Conservation (phyloP, 2,113 vertebrate species). For the Dromaius novaehollandiae region DNA sequence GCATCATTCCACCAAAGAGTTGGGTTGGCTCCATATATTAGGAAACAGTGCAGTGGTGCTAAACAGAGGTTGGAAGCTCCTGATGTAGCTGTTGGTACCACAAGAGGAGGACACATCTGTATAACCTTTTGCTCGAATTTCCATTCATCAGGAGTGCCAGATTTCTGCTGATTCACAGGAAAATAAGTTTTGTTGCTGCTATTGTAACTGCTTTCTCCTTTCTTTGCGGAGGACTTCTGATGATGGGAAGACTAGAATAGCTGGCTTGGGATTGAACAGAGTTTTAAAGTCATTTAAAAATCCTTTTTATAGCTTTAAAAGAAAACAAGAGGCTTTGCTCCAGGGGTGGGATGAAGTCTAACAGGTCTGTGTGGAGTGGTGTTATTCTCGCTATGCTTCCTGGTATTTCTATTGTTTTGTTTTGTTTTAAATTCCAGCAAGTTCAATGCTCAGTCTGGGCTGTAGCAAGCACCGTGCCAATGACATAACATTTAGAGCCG, state of each 20-base stretch:
- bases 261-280: neutral
- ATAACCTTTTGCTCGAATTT: neutral
- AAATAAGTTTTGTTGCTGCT: neutral
- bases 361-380: rapidly evolving
- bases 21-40: neutral
- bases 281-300: neutral
- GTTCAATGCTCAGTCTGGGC: neutral
- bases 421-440: neutral
- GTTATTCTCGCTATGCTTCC: neutral
- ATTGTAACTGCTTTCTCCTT: neutral
- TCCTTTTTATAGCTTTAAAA: neutral
- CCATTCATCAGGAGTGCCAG: neutral
- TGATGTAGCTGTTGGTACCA: neutral
- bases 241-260: neutral
- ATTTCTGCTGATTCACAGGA: neutral
- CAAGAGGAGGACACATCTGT: neutral
- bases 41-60: neutral
- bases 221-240: neutral
- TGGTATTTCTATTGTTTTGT: neutral
- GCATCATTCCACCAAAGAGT: neutral
- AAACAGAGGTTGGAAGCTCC: neutral
- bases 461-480: rapidly evolving
- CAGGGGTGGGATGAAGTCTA: neutral
- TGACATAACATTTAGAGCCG: neutral
- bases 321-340: neutral